Evolutionary conservation across 2,888 invertebrate species (phyloP).

Genomic region (Caenorhabditis uteleia): DNA sequence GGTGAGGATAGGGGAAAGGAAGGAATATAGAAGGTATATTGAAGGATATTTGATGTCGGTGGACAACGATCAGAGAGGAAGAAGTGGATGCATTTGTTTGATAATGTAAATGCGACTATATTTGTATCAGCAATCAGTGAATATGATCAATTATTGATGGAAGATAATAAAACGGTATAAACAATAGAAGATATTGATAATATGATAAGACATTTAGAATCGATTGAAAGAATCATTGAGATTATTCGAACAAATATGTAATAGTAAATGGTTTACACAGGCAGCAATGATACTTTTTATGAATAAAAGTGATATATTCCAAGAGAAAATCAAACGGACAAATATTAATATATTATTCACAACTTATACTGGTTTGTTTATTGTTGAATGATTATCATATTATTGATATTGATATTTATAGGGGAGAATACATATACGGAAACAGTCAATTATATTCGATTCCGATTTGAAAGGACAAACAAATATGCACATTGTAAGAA

Average conservation of each 20-base stretch:
- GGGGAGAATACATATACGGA: conserved; percentile 32
- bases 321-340: conserved; percentile 38
- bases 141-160: conserved; percentile 46
- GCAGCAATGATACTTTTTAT: conserved; percentile 50
- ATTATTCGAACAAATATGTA: conserved; percentile 46
- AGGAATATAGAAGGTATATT: neutral
- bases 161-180: conserved; percentile 36
- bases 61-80: conserved; percentile 53
- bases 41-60: conserved; percentile 52
- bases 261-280: conserved; percentile 41
- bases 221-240: conserved; percentile 45
- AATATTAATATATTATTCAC: conserved; percentile 38
- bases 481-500: conserved; percentile 18
- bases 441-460: conserved; percentile 23
- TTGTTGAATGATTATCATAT: neutral
- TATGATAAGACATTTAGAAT: conserved; percentile 25
- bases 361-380: conserved; percentile 35
- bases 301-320: conserved; percentile 53
- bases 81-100: conserved; percentile 56
- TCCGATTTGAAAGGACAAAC: conserved; percentile 31
- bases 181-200: neutral
- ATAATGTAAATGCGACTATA: conserved; percentile 52
- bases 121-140: conserved; percentile 52
- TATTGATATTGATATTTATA: conserved; percentile 9
- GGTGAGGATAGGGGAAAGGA: conserved; percentile 14